phyloP scores from a whole-genome alignment of 2,113 vertebrate species.

The Perca fluviatilis region DNA sequence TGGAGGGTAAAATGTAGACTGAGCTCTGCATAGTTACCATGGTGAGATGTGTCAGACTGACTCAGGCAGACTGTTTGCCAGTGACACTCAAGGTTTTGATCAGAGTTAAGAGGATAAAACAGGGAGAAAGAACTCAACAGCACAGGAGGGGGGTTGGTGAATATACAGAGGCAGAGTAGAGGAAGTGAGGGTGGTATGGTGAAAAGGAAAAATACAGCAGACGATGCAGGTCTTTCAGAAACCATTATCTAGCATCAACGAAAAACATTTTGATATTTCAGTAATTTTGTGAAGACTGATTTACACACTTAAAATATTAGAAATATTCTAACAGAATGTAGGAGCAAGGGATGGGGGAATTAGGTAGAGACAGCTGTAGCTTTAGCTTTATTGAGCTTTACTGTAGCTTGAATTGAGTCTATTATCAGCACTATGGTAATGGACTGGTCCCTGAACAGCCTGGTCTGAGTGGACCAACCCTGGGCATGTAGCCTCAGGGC shows the following conservation, averaged over 20 bases:
- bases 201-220: constrained; percentile 29
- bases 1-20: constrained; percentile 36
- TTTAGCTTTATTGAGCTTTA: not conserved
- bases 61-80: constrained; percentile 34
- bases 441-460: not conserved
- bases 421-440: constrained; percentile 21
- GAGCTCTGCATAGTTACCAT: constrained; percentile 45
- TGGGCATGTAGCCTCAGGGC: constrained; percentile 2
- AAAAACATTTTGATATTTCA: not conserved
- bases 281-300: not conserved
- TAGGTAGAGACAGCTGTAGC: not conserved
- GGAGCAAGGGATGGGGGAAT: not conserved
- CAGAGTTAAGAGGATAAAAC: constrained; percentile 26
- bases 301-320: not conserved
- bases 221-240: not conserved
- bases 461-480: not conserved
- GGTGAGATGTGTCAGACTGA: constrained; percentile 50
- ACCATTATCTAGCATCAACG: not conserved
- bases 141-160: constrained; percentile 1
- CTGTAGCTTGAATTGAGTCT: not conserved
- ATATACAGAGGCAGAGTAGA: constrained; percentile 28
- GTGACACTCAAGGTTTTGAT: constrained; percentile 56
- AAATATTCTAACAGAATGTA: not conserved
- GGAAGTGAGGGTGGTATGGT: not conserved
- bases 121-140: constrained; percentile 9